phyloP scores from a whole-genome alignment of 2,888 invertebrate genomes.

The Galerucella calmariensis region DNA sequence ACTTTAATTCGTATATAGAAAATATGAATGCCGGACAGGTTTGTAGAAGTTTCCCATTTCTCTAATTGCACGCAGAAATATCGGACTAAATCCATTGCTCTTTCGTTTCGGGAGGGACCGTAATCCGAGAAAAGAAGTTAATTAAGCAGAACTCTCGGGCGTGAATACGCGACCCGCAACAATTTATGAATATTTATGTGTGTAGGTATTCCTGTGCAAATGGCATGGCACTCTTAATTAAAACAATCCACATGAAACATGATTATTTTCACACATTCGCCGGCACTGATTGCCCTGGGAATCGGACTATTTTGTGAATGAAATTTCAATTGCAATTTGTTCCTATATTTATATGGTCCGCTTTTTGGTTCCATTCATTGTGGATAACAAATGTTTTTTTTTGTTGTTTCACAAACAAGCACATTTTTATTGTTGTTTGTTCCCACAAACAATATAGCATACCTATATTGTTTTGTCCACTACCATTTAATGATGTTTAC shows the following conservation, averaged over 20 bases:
- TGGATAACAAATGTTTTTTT: too few relatives aligned
- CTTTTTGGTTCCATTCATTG: too few relatives aligned
- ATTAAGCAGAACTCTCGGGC: conserved; percentile 29
- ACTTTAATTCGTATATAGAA: not conserved
- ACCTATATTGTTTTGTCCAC: too few relatives aligned
- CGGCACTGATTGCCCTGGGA: conserved; percentile 27
- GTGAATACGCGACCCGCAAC: conserved; percentile 23
- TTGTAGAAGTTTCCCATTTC: conserved; percentile 2
- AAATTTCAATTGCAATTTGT: conserved; percentile 31
- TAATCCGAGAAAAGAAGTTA: conserved; percentile 27
- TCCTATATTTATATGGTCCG: not conserved
- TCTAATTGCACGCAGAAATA: not conserved
- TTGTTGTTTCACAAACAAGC: too few relatives aligned
- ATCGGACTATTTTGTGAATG: conserved; percentile 25
- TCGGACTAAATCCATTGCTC: not conserved
- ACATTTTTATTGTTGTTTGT: too few relatives aligned
- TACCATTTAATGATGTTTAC: too few relatives aligned
- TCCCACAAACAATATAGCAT: too few relatives aligned
- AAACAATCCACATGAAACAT: conserved; percentile 41
- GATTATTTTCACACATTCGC: conserved; percentile 32
- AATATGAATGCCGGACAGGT: not conserved
- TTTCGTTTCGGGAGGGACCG: not conserved
- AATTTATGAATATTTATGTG: conserved; percentile 36
- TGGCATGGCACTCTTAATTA: conserved; percentile 41
- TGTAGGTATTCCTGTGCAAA: conserved; percentile 26